Percentiles rank a stretch among this genome's conserved stretches.
Evolutionary conservation across 1,140 invertebrate species (phyloP).

Genomic region (Drosophila navojoa): DNA sequence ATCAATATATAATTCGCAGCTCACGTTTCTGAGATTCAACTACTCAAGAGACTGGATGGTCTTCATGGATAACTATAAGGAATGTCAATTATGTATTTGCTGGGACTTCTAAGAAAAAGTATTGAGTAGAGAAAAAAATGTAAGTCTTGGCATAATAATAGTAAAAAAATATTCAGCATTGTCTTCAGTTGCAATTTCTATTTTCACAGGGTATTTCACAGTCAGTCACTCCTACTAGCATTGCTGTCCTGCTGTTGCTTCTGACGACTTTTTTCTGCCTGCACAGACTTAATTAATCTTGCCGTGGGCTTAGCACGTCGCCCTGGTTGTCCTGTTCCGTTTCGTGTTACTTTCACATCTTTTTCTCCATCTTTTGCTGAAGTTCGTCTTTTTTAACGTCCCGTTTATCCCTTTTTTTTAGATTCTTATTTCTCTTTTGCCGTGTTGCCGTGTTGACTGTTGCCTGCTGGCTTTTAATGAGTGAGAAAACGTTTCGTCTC

Average conservation of each 20-base stretch:
- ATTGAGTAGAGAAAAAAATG: too few relatives aligned
- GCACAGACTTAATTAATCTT: conserved; percentile 78
- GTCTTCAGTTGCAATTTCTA: background rate
- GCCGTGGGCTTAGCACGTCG: conserved; percentile 71
- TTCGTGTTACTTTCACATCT: conserved; percentile 31
- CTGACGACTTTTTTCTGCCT: conserved; percentile 38
- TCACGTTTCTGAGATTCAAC: too few relatives aligned
- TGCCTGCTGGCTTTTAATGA: conserved; percentile 42
- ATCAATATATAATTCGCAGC: too few relatives aligned
- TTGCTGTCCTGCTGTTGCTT: conserved; percentile 12
- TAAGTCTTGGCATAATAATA: too few relatives aligned
- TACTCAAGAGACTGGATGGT: too few relatives aligned
- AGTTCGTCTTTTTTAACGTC: conserved; percentile 9
- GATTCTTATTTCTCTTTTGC: conserved; percentile 8
- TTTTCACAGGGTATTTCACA: background rate
- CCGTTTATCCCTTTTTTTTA: conserved; percentile 17
- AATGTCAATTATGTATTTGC: too few relatives aligned
- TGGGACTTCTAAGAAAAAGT: too few relatives aligned
- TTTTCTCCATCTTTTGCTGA: conserved; percentile 6
- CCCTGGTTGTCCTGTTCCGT: conserved; percentile 52
- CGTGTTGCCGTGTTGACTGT: conserved; percentile 37
- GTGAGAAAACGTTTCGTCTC: background rate
- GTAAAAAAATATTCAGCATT: too few relatives aligned
- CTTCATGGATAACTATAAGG: too few relatives aligned
- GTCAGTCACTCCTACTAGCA: background rate